phyloP scores from a whole-genome alignment of 2,888 invertebrate species.

The Sturmia bella region DNA sequence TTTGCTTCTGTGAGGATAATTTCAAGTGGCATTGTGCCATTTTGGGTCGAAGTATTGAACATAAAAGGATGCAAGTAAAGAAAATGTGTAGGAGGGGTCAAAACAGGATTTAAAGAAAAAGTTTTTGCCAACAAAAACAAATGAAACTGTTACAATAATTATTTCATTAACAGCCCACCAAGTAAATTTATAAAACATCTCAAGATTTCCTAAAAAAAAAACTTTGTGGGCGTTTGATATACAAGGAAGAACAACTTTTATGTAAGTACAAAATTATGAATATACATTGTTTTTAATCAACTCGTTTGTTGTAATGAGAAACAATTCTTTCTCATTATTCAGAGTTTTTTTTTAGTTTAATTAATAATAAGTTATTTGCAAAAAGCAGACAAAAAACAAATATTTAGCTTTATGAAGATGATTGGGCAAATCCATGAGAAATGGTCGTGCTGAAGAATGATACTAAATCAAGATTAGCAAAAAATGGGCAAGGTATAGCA shows the following conservation, averaged over 20 bases:
- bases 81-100: slow-evolving; percentile 12
- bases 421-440: too few relatives aligned
- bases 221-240: slow-evolving; percentile 36
- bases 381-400: too few relatives aligned
- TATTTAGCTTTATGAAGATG: too few relatives aligned
- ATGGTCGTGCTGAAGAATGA: too few relatives aligned
- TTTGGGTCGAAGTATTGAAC: slow-evolving; percentile 34
- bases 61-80: slow-evolving; percentile 24
- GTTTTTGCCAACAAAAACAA: slow-evolving; percentile 39
- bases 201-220: background rate
- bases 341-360: too few relatives aligned
- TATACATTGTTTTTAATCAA: slow-evolving; percentile 27
- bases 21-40: slow-evolving; percentile 46
- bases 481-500: too few relatives aligned
- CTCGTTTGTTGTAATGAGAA: too few relatives aligned
- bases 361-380: too few relatives aligned
- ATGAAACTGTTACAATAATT: slow-evolving; percentile 63
- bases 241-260: slow-evolving; percentile 44
- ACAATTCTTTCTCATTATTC: too few relatives aligned
- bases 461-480: too few relatives aligned
- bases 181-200: slow-evolving; percentile 26
- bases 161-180: slow-evolving; percentile 61
- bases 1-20: slow-evolving; percentile 36
- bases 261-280: slow-evolving; percentile 42
- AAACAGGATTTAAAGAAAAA: slow-evolving; percentile 18